Conservation (phyloP, 2,113 vertebrate species). For the Thermophis baileyi region DNA sequence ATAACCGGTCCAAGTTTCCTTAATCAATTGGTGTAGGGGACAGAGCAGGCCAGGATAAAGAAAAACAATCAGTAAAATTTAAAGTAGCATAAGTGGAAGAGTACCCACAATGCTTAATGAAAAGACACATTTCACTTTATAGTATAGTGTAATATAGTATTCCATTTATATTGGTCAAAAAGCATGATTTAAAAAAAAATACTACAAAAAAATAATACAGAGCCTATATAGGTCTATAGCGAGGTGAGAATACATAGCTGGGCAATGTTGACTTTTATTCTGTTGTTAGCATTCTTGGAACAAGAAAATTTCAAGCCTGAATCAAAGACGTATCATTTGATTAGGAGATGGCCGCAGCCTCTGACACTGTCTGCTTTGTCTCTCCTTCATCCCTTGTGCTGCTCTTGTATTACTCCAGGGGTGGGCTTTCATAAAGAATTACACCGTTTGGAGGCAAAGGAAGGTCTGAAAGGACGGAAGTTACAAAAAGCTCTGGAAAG, state of each 20-base stretch:
- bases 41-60: neutral
- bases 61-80: neutral
- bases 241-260: neutral
- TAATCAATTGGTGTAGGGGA: neutral
- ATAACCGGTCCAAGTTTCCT: neutral
- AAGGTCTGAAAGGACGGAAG: conserved; percentile 85
- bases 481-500: conserved; percentile 85
- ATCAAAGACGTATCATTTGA: neutral
- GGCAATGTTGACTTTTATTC: neutral
- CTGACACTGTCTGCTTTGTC: neutral
- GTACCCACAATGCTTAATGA: neutral
- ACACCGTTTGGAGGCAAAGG: conserved; percentile 79
- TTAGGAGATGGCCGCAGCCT: neutral
- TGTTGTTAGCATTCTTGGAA: neutral
- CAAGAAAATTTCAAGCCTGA: neutral
- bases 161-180: neutral
- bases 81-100: neutral
- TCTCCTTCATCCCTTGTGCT: neutral
- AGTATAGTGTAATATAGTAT: neutral
- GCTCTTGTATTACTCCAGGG: conserved; percentile 60
- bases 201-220: neutral
- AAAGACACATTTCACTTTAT: neutral
- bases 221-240: neutral
- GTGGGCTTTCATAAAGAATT: conserved; percentile 89
- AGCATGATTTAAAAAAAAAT: neutral